Percentiles rank a stretch among this genome's conserved stretches.
phyloP scores from a whole-genome alignment of 2,888 invertebrate species.

The Spodoptera picta region DNA sequence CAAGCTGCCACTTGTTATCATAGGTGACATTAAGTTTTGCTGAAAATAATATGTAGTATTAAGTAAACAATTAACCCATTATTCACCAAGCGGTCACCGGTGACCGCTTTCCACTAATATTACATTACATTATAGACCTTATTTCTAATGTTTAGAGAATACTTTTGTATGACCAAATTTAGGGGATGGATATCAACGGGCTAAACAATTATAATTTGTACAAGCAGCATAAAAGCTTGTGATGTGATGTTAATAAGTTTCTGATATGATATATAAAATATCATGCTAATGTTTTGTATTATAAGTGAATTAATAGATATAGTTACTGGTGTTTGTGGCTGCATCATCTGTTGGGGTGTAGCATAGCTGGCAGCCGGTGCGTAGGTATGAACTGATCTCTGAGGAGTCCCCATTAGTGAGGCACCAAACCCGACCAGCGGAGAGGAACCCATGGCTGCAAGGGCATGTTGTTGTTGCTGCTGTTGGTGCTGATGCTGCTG shows the following conservation, averaged over 20 bases:
- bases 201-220: too few species aligned
- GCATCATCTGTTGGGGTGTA: conserved; percentile 95
- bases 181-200: too few species aligned
- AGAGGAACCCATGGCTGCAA: conserved; percentile 89
- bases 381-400: conserved; percentile 93
- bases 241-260: too few species aligned
- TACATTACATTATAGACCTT: too few species aligned
- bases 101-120: too few species aligned
- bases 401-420: conserved; percentile 90
- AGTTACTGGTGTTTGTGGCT: conserved; percentile 95
- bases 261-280: neutral
- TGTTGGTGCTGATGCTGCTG: conserved; percentile 93
- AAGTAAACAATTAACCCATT: too few species aligned
- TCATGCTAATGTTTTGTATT: neutral
- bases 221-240: too few species aligned
- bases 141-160: too few species aligned
- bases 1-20: conserved; percentile 90
- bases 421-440: conserved; percentile 90
- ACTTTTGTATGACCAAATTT: too few species aligned
- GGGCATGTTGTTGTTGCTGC: conserved; percentile 89
- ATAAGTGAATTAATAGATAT: conserved; percentile 1
- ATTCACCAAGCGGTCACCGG: too few species aligned
- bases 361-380: conserved; percentile 93
- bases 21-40: conserved; percentile 96
- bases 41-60: conserved; percentile 62